phyloP scores from a whole-genome alignment of 2,113 vertebrate genomes.

The Ciconia stormi region DNA sequence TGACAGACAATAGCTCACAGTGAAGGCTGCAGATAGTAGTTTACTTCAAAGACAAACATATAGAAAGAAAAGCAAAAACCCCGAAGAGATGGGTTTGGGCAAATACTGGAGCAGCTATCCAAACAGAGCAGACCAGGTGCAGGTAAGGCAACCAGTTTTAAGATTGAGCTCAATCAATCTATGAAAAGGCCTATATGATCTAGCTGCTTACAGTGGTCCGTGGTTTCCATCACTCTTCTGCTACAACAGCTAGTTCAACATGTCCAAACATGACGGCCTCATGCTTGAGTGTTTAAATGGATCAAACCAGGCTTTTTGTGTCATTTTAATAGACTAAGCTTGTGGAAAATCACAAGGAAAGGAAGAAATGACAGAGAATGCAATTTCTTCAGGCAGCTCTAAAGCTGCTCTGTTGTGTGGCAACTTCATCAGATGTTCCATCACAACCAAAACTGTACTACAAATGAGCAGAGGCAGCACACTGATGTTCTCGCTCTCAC shows the following conservation, averaged over 20 bases:
- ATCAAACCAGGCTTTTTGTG: not conserved
- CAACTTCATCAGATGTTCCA: not conserved
- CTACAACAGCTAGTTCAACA: not conserved
- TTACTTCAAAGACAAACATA: constrained; percentile 22
- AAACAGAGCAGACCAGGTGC: constrained; percentile 18
- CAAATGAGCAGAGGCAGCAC: not conserved
- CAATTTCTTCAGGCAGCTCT: not conserved
- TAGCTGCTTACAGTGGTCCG: not conserved
- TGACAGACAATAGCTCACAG: constrained; percentile 8
- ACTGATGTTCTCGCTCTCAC: not conserved
- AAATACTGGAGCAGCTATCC: constrained; percentile 9
- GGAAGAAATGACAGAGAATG: not conserved
- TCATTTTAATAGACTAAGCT: not conserved
- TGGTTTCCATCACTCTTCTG: not conserved
- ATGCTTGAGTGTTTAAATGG: not conserved
- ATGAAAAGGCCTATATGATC: not conserved
- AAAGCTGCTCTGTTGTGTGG: not conserved
- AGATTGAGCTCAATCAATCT: not conserved
- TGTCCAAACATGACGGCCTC: not conserved
- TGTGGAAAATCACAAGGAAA: not conserved
- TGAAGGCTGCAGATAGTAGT: not conserved
- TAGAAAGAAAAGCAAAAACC: not conserved
- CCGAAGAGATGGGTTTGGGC: not conserved
- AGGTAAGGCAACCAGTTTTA: not conserved
- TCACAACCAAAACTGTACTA: not conserved